Percentiles rank a stretch among this genome's conserved stretches.
Evolutionary conservation across 2,797 vertebrate genomes (phyloP).

Genomic region (Spinus pinus): DNA sequence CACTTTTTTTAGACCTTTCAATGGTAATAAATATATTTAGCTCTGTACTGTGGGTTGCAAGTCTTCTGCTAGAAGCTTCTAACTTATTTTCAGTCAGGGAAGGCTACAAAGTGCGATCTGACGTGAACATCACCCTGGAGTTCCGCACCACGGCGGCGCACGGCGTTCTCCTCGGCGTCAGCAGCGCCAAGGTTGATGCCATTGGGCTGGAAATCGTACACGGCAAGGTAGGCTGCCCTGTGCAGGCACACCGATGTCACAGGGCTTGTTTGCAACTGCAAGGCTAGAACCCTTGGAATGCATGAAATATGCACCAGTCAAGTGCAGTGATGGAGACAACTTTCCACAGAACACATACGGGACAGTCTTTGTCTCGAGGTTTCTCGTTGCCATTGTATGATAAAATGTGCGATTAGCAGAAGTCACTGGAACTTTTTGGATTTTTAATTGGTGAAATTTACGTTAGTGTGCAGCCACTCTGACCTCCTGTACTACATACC

Average conservation of each 20-base stretch:
- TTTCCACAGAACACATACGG: background rate
- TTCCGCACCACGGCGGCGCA: constrained; percentile 83
- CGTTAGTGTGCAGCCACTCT: background rate
- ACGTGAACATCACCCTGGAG: constrained; percentile 85
- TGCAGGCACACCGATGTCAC: background rate
- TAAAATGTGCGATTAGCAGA: background rate
- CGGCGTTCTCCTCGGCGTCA: constrained; percentile 86
- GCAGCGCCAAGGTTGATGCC: constrained; percentile 91
- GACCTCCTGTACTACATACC: background rate
- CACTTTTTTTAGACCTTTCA: background rate
- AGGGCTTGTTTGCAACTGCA: background rate
- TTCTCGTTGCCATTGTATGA: background rate
- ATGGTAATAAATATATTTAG: background rate
- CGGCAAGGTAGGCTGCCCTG: constrained; percentile 81
- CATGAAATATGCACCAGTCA: background rate
- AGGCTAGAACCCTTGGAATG: background rate
- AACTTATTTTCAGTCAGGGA: constrained; percentile 80
- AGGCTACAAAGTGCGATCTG: constrained; percentile 91
- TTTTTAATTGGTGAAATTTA: background rate
- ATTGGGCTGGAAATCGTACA: constrained; percentile 88
- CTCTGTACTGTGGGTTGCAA: background rate
- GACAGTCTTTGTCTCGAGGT: background rate
- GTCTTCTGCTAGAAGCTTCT: background rate
- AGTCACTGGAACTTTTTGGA: background rate
- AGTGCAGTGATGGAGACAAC: background rate